Base-by-base conservation (phyloP, 2,797 vertebrate genomes). In the Dermochelys coriacea region DNA sequence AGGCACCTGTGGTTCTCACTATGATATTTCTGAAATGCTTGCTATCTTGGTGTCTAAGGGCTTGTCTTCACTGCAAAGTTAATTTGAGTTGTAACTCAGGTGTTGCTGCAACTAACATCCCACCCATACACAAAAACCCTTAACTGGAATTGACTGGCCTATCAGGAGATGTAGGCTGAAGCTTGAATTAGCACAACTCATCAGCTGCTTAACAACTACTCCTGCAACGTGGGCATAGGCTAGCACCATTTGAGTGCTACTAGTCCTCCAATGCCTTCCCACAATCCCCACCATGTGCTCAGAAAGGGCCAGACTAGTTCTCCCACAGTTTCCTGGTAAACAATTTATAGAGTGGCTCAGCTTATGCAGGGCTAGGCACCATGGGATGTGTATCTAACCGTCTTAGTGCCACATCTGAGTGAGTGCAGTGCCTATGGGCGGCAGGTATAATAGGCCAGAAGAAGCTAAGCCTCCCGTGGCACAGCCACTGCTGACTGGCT, bases 1-100 rank as follows among this genome's bases (percentile, higher is more conserved):
- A n/a, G 41, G 34, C 2, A 37, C n/a, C 9, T 2, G 1, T 0
- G 1, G 19, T 5, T 1, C 31, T 80, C 16, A 11, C 0, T 1
- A 1, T 0, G 0, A 12, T 29, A 77, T 49, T 47, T 77, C 74
- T 77, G 29, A 77, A 77, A 41, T 31, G 41, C 15, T 31, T 41
- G n/a, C n/a, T 71, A 71, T 23, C 68, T 71, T 49, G 74, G 27
- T 77, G 27, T 47, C 25, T 89, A 45, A 51, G 34, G 52, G 10
- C 15, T 29, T 64, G 25, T 5, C 34, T 79, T 21, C 74, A 5
- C 45, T 68, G 34, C 74, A 84, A 84, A 75, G 14, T 0, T 0
- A 74, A 6, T 25, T 85, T 78, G n/a, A 25, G 4, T 34, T 27
- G 0, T 54, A 47, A 34, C 29, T 75, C 0, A 0, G 19, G 45